Evolutionary conservation across 2,888 invertebrate species (phyloP).

Genomic region (Macropis europaea): DNA sequence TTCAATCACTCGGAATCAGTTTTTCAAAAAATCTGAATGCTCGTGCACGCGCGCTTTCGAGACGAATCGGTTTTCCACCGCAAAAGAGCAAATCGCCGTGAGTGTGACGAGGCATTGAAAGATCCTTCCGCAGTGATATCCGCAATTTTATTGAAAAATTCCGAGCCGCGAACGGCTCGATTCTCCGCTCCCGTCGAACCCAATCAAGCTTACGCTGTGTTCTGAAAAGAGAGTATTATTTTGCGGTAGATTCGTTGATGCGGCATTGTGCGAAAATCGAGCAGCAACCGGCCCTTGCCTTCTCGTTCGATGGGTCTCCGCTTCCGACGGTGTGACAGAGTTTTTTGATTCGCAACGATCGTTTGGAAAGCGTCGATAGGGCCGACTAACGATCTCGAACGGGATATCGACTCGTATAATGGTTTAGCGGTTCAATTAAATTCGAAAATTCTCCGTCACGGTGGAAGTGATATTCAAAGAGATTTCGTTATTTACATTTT

Average conservation of each 20-base stretch:
- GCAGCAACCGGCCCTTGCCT: conserved; percentile 14
- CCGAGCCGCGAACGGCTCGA: conserved; percentile 12
- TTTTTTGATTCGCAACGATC: background rate
- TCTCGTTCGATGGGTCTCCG: background rate
- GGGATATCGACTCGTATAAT: conserved; percentile 10
- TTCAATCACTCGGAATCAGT: background rate
- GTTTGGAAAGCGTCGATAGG: background rate
- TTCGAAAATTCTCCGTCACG: background rate
- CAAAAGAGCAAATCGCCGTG: too few species aligned
- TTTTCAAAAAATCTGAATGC: too few species aligned
- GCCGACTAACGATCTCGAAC: background rate
- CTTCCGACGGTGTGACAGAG: background rate
- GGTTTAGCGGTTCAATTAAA: conserved; percentile 42
- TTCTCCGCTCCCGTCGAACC: conserved; percentile 2
- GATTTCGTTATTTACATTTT: background rate
- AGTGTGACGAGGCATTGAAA: conserved; percentile 13
- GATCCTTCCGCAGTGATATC: background rate
- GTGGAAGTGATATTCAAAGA: conserved; percentile 17
- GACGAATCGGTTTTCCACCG: too few species aligned
- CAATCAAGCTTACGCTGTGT: conserved; percentile 34
- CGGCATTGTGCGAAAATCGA: conserved; percentile 37
- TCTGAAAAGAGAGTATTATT: conserved; percentile 14
- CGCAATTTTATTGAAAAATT: conserved; percentile 27
- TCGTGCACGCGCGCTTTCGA: too few species aligned
- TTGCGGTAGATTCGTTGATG: conserved; percentile 34